phyloP scores from a whole-genome alignment of 2,113 vertebrate species.

The Oreochromis niloticus region DNA sequence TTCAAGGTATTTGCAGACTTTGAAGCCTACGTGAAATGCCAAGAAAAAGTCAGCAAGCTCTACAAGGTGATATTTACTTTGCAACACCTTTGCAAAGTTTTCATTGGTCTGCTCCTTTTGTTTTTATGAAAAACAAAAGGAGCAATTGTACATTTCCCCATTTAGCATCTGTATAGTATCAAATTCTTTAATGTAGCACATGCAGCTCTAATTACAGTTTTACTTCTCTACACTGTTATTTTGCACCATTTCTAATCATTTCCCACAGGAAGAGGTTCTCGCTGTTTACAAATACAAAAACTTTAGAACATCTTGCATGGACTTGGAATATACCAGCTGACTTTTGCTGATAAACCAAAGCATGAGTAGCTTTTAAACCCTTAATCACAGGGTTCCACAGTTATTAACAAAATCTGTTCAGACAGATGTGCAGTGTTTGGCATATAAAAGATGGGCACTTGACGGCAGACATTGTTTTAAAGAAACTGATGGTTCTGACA shows the following conservation, averaged over 20 bases:
- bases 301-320: neutral
- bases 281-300: neutral
- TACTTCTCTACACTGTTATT: neutral
- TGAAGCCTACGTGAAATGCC: slow-evolving; percentile 83
- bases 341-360: neutral
- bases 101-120: neutral
- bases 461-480: neutral
- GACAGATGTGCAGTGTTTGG: neutral
- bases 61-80: slow-evolving; percentile 79
- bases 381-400: neutral
- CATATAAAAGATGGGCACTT: neutral
- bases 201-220: accelerated
- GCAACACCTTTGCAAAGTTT: neutral
- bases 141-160: neutral
- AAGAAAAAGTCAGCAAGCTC: slow-evolving; percentile 88
- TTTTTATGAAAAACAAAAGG: neutral
- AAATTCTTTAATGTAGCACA: neutral
- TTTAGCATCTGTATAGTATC: neutral
- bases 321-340: neutral
- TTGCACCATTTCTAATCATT: neutral
- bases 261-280: neutral
- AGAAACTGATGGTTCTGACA: neutral
- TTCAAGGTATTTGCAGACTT: slow-evolving; percentile 98
- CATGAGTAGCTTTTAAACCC: neutral
- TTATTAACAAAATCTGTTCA: neutral